A percentile compares a stretch with the other conserved stretches of the same genome.
Evolutionary conservation across 1,140 invertebrate species (phyloP).

Genomic region (Augochlora pura): DNA sequence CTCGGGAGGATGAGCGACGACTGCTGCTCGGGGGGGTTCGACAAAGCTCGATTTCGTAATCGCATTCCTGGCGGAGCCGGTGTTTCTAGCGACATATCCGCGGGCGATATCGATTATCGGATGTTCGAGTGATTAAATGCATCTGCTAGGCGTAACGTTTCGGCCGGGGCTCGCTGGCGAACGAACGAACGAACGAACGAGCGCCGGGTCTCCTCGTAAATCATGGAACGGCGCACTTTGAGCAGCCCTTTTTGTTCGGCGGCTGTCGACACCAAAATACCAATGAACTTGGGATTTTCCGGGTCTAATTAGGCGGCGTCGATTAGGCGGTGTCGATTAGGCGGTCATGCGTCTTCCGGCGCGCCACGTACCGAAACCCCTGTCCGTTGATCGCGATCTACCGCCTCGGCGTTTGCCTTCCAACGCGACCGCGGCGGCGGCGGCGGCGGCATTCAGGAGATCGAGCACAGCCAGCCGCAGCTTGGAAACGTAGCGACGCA

Average conservation of each 20-base stretch:
- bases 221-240: not conserved
- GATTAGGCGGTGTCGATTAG: not conserved
- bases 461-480: not conserved
- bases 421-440: not conserved
- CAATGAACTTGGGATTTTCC: not conserved
- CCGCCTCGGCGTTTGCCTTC: not conserved
- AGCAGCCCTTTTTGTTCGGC: not conserved
- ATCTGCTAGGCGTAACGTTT: slow-evolving; percentile 34
- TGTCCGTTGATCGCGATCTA: no score
- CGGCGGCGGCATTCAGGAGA: no score
- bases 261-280: not conserved
- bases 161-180: not conserved
- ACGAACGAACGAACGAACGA: no score
- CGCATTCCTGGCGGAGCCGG: slow-evolving; percentile 7
- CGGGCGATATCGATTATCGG: slow-evolving; percentile 39
- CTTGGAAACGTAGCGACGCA: not conserved
- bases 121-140: slow-evolving; percentile 44
- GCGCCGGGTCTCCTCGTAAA: slow-evolving; percentile 11
- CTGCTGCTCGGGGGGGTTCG: slow-evolving; percentile 1
- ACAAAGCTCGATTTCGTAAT: not conserved
- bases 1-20: not conserved
- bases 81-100: slow-evolving; percentile 24
- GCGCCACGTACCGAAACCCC: no score
- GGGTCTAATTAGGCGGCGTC: not conserved
- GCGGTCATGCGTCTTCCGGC: not conserved